phyloP scores from a whole-genome alignment of 2,797 vertebrate genomes.

The Syndactyla subalaris region DNA sequence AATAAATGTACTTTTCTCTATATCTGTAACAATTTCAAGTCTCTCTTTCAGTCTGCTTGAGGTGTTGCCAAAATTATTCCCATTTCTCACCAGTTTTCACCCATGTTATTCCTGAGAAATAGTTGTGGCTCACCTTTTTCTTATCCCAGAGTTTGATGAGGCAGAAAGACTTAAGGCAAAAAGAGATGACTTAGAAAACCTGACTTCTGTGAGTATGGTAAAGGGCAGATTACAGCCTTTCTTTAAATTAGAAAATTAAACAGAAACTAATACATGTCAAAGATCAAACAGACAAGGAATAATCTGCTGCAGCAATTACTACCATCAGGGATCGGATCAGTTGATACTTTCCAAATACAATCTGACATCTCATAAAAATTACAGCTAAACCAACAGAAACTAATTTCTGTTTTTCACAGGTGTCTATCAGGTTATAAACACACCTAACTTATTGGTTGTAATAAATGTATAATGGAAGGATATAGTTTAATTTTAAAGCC shows the following conservation, averaged over 20 bases:
- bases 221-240: background rate
- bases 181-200: background rate
- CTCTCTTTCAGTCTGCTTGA: background rate
- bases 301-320: constrained; percentile 22
- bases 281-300: constrained; percentile 45
- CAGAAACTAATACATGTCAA: constrained; percentile 51
- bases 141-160: background rate
- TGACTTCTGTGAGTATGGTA: background rate
- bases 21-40: background rate
- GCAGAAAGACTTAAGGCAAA: background rate
- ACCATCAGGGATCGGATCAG: background rate
- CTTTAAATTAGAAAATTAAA: constrained; percentile 50
- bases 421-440: constrained; percentile 55
- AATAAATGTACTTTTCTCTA: background rate
- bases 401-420: constrained; percentile 65
- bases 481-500: constrained; percentile 49
- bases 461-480: constrained; percentile 61
- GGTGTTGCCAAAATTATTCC: background rate
- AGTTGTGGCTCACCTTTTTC: background rate
- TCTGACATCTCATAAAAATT: constrained; percentile 56
- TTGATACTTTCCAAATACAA: constrained; percentile 37
- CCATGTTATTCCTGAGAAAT: background rate
- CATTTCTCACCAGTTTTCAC: background rate
- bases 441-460: constrained; percentile 54
- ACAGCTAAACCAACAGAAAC: constrained; percentile 55